These are phyloP conservation scores for Cloeon dipterum DNA, from an alignment of 2,888 invertebrate species.

Conservation along the genomic window DNA sequence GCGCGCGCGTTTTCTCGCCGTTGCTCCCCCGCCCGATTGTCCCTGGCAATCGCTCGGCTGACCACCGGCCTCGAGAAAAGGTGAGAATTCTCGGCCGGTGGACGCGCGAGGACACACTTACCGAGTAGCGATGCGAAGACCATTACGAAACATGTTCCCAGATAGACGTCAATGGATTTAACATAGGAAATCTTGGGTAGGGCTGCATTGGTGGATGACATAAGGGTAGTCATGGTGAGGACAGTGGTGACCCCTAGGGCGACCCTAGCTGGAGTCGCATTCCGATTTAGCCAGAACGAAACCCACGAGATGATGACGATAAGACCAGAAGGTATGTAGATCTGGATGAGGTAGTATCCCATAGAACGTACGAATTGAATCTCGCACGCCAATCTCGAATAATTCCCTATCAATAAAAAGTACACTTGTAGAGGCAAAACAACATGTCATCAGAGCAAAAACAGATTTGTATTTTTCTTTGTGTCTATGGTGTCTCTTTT, in stretches of 20 bases:
- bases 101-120: too few species aligned
- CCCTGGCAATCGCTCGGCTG: too few species aligned
- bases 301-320: slow-evolving; percentile 96
- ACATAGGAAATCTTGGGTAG: slow-evolving; percentile 96
- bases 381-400: slow-evolving; percentile 86
- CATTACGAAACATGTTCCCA: slow-evolving; percentile 97
- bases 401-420: slow-evolving; percentile 44
- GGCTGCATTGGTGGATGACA: slow-evolving; percentile 89
- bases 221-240: slow-evolving; percentile 92
- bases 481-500: too few species aligned
- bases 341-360: slow-evolving; percentile 97
- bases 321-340: slow-evolving; percentile 91
- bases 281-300: slow-evolving; percentile 88
- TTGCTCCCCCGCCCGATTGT: too few species aligned
- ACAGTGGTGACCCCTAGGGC: slow-evolving; percentile 87
- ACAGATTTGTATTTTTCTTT: too few species aligned
- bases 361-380: slow-evolving; percentile 93
- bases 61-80: too few species aligned
- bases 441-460: too few species aligned
- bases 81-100: too few species aligned
- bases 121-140: slow-evolving; percentile 92
- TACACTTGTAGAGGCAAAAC: too few species aligned
- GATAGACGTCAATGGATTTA: slow-evolving; percentile 91
- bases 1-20: too few species aligned
- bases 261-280: slow-evolving; percentile 84